Base-by-base conservation (phyloP, 2,797 vertebrate species). In the Anas acuta region DNA sequence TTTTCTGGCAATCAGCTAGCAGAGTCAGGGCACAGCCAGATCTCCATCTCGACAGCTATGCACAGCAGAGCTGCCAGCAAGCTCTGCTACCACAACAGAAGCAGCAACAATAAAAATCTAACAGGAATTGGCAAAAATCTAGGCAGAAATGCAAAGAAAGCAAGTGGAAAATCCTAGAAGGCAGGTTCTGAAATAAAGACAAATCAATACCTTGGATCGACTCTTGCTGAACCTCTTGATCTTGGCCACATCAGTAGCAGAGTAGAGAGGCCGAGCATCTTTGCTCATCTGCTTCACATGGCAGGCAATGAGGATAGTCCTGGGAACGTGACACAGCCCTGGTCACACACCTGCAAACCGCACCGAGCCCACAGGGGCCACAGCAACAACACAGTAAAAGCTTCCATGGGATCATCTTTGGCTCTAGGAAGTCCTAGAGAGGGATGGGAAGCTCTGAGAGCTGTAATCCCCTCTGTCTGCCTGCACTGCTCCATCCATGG, bases 231-330 rank as follows among this genome's bases (percentile, higher is more conserved):
- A 99, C 89, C 97, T 98, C 96, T 99, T 98, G 97, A 99, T 99
- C 96, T 99, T 99, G 96, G 98, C 98, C 86, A 99, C 98, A 0
- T 99, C 99, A 3, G 98, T 97, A 0, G 98, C 98, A 2, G 98
- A 99, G 96, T 99, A 99, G 18, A 95, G 92, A 4, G 98, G 98
- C 0, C 98, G 97, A 67, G 98, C 74, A 0, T 99, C 99, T 96
- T 99, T 99, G 95, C 98, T 99, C 99, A 99, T 99, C 83, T 98
- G 98, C 90, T 99, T 99, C 91, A 99, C 97, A 0, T 99, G 98
- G 87, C 99, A 99, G 74, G 99, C 99, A 2, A 99, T 99, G 97
- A 99, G 98, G 90, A 99, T 98, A 35, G 99, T 99, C 97, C 99
- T 99, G 88, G 15, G 60, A 87, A 61, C 89, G 49, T 57, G 19